A percentile compares a stretch with the other conserved stretches of the same genome.
phyloP scores from a whole-genome alignment of 2,888 invertebrate genomes.

The Phania funesta region DNA sequence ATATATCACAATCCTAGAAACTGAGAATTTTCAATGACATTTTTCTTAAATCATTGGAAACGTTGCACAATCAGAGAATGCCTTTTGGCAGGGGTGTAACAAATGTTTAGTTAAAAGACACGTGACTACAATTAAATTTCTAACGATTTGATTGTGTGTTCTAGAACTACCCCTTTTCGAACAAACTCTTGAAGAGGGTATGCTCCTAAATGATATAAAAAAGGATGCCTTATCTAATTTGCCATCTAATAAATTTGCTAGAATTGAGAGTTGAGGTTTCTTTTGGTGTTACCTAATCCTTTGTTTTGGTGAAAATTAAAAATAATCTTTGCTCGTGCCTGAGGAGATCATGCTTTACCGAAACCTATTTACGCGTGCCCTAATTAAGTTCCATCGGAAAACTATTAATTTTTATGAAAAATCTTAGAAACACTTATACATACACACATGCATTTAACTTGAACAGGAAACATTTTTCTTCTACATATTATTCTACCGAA shows the following conservation, averaged over 20 bases:
- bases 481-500: neutral
- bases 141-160: constrained; percentile 6
- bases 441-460: neutral
- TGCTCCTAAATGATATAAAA: neutral
- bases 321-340: constrained; percentile 24
- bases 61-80: neutral
- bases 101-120: constrained; percentile 39
- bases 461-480: neutral
- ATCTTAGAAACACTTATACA: no score
- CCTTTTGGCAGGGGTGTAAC: neutral
- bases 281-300: neutral
- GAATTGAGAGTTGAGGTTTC: neutral
- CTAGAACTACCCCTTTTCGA: constrained; percentile 32
- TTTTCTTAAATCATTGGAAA: constrained; percentile 7
- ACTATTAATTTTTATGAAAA: no score
- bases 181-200: neutral
- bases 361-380: neutral
- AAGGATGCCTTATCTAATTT: neutral
- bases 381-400: neutral
- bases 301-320: neutral
- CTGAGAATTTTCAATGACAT: constrained; percentile 17
- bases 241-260: neutral
- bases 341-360: constrained; percentile 1
- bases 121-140: constrained; percentile 55
- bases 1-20: constrained; percentile 26